phyloP scores from a whole-genome alignment of 2,888 invertebrate genomes.

The Morpho deidamia region DNA sequence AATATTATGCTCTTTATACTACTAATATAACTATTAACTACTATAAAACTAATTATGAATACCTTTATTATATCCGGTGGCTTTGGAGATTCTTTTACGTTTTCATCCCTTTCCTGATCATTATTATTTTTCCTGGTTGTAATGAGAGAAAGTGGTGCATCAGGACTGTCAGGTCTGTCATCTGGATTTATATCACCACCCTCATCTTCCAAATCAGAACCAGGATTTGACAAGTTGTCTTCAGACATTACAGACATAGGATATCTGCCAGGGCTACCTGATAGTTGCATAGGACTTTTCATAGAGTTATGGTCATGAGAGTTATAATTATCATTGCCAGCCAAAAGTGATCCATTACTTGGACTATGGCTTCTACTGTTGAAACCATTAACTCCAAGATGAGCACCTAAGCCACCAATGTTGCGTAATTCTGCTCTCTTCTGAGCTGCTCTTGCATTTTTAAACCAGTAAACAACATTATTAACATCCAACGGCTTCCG shows the following conservation, averaged over 20 bases:
- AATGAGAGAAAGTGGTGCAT: constrained; percentile 83
- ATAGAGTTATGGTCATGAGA: constrained; percentile 77
- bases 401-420: constrained; percentile 78
- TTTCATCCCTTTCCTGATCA: constrained; percentile 58
- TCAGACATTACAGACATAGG: constrained; percentile 82
- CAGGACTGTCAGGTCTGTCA: constrained; percentile 81
- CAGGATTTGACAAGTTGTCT: constrained; percentile 81
- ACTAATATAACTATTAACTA: not conserved
- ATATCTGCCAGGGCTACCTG: constrained; percentile 75
- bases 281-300: constrained; percentile 80
- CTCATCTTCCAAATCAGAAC: constrained; percentile 84
- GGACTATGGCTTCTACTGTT: constrained; percentile 82
- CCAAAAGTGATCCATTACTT: constrained; percentile 80
- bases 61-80: constrained; percentile 75
- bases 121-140: constrained; percentile 77
- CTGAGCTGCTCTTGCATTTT: constrained; percentile 97
- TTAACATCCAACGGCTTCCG: constrained; percentile 96
- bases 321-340: constrained; percentile 77
- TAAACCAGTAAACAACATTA: constrained; percentile 98
- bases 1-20: too few relatives aligned
- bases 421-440: constrained; percentile 91
- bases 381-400: constrained; percentile 81
- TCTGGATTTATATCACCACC: constrained; percentile 73
- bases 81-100: constrained; percentile 71
- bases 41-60: not conserved